phyloP scores from a whole-genome alignment of 1,140 invertebrate genomes.

The Zaprionus ornatus region DNA sequence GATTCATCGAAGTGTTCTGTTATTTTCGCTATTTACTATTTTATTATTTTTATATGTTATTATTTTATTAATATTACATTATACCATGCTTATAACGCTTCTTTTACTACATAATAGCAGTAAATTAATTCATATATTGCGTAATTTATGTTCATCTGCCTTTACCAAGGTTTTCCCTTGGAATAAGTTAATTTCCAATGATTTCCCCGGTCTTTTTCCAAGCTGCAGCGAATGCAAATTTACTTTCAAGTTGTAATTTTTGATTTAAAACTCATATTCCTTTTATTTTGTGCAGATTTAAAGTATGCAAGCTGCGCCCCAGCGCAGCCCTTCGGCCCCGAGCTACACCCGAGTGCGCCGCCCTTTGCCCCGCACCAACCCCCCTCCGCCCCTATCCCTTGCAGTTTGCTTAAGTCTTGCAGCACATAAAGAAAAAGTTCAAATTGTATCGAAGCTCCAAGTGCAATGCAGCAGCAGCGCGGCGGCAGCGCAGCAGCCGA shows the following conservation, averaged over 20 bases:
- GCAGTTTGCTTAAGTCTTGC: slow-evolving; percentile 28
- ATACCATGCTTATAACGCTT: too few species aligned
- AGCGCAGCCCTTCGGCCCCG: background rate
- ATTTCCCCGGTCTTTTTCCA: background rate
- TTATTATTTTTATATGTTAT: too few species aligned
- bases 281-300: background rate
- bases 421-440: slow-evolving; percentile 73
- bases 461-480: slow-evolving; percentile 35
- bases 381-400: background rate
- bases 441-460: slow-evolving; percentile 75
- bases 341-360: background rate
- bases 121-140: too few species aligned
- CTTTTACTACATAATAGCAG: too few species aligned
- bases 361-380: background rate
- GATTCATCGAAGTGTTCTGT: too few species aligned
- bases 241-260: background rate
- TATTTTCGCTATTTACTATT: too few species aligned
- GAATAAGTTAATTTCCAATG: background rate
- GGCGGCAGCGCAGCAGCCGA: slow-evolving; percentile 27
- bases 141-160: too few species aligned
- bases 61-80: too few species aligned
- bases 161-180: background rate
- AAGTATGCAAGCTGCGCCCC: background rate
- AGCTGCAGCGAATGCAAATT: slow-evolving; percentile 1
- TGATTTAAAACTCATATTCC: slow-evolving; percentile 6